Evolutionary conservation across 23 tunicate genomes (phyloP).

Genomic region (Botrylloides violaceus): DNA sequence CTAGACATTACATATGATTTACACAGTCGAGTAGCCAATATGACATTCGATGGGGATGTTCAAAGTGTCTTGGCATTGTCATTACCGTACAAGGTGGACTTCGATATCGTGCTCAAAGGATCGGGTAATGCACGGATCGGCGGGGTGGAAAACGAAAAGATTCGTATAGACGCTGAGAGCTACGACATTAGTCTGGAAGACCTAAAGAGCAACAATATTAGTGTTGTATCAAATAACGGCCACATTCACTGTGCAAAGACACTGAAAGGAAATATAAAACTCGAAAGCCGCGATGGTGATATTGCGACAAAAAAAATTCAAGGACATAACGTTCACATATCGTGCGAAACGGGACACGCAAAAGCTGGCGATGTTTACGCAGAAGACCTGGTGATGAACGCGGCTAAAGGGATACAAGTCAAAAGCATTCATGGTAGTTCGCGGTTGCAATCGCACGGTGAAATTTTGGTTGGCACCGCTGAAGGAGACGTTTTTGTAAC

Average conservation of each 20-base stretch:
- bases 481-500: constrained; percentile 29
- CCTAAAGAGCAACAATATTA: constrained; percentile 1
- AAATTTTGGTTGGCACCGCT: constrained; percentile 25
- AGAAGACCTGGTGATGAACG: constrained; percentile 9
- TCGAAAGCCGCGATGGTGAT: constrained; percentile 10
- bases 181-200: neutral
- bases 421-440: constrained; percentile 39
- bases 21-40: neutral
- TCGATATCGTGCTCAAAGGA: neutral
- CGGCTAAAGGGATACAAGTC: constrained; percentile 20
- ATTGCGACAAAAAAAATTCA: constrained; percentile 29
- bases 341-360: neutral
- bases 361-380: constrained; percentile 13
- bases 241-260: constrained; percentile 12
- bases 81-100: neutral
- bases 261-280: constrained; percentile 24
- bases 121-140: neutral
- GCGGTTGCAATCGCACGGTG: constrained; percentile 6
- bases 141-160: neutral
- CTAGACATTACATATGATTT: neutral
- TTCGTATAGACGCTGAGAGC: neutral
- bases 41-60: neutral
- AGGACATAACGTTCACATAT: neutral
- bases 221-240: constrained; percentile 7
- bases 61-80: neutral